These are phyloP conservation scores for Lasioglossum lativentre DNA, from an alignment of 2,888 invertebrate genomes.

Conservation along the genomic window DNA sequence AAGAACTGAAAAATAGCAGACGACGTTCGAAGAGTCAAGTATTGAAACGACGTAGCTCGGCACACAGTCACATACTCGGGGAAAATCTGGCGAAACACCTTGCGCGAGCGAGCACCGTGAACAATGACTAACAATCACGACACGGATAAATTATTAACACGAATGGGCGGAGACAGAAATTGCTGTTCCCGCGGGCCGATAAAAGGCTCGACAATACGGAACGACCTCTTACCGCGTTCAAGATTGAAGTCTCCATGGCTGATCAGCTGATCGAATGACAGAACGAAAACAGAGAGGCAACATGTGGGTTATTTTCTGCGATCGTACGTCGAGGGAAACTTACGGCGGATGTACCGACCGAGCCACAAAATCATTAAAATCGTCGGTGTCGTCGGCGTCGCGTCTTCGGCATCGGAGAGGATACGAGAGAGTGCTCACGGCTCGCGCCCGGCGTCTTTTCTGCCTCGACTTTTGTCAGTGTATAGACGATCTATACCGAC, in stretches of 20 bases:
- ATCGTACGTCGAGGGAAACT: background rate
- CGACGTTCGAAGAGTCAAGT: constrained; percentile 12
- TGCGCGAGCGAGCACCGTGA: constrained; percentile 3
- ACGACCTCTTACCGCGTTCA: constrained; percentile 75
- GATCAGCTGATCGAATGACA: constrained; percentile 68
- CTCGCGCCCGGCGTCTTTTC: too few relatives aligned
- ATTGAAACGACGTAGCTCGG: background rate
- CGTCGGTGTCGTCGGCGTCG: too few relatives aligned
- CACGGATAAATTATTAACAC: background rate
- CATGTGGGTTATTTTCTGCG: constrained; percentile 57
- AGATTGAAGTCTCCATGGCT: constrained; percentile 78
- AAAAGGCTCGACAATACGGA: constrained; percentile 26
- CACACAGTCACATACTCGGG: constrained; percentile 35
- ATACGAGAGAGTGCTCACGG: too few relatives aligned
- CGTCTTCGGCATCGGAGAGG: too few relatives aligned
- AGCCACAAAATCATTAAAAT: constrained; percentile 15
- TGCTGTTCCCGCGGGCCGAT: constrained; percentile 8
- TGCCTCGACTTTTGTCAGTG: too few relatives aligned
- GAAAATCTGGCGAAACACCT: background rate
- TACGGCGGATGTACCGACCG: constrained; percentile 47
- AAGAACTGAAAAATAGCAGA: background rate
- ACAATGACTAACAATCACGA: background rate
- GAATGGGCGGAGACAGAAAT: background rate
- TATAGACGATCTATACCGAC: too few relatives aligned
- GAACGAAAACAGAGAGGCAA: constrained; percentile 62